Percentiles rank a stretch among this genome's conserved stretches.
phyloP scores from a whole-genome alignment of 2,113 vertebrate genomes.

The Lichenostomus cassidix region DNA sequence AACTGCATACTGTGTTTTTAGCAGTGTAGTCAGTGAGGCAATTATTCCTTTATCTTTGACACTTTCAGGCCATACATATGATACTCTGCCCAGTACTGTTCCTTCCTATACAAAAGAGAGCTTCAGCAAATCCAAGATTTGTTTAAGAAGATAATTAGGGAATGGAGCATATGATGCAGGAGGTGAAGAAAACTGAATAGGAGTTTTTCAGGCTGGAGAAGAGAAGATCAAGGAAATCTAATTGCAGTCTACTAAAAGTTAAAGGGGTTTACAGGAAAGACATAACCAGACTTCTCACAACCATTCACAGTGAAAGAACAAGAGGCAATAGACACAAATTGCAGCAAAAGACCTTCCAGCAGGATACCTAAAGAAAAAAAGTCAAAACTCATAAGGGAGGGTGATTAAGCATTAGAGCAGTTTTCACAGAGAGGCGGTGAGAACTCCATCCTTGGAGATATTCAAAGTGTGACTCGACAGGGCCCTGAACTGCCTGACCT shows the following conservation, averaged over 20 bases:
- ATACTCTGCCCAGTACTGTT: fast-evolving
- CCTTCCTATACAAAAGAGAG: not conserved
- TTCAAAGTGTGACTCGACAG: not conserved
- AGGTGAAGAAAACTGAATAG: not conserved
- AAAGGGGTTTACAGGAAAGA: not conserved
- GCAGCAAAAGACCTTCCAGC: not conserved
- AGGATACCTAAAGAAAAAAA: not conserved
- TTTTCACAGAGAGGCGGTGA: not conserved
- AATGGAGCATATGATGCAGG: not conserved
- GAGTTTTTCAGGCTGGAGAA: not conserved
- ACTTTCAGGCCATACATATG: not conserved
- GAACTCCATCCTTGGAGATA: not conserved
- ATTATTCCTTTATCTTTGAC: not conserved
- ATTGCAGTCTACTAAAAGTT: not conserved
- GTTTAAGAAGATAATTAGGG: not conserved
- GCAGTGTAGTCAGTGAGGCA: not conserved
- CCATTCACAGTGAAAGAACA: not conserved
- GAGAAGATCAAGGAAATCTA: not conserved
- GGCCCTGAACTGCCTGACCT: not conserved
- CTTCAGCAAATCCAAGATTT: not conserved
- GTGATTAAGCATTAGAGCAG: not conserved
- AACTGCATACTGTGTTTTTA: not conserved
- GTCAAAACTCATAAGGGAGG: not conserved
- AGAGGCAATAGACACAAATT: not conserved
- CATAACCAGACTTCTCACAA: not conserved